A percentile compares a stretch with the other conserved stretches of the same genome.
These are phyloP conservation scores for Rhingia rostrata DNA, from an alignment of 2,888 invertebrate species.

Conservation along the genomic window DNA sequence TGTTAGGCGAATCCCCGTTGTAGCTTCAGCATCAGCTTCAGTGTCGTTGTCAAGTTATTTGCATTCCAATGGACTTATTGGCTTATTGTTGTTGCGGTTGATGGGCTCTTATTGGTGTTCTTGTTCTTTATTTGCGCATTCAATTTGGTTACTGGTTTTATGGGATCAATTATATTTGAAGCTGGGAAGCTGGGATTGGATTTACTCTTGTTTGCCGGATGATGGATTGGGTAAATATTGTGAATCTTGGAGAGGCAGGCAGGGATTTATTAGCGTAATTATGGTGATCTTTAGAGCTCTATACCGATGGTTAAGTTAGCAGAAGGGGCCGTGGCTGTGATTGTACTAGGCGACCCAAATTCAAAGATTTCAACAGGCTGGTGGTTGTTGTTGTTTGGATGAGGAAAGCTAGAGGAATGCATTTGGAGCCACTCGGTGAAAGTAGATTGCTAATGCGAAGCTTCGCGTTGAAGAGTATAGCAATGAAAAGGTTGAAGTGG, in stretches of 20 bases:
- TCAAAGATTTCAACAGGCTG: conserved; percentile 40
- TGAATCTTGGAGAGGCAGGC: conserved; percentile 52
- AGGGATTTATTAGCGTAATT: conserved; percentile 54
- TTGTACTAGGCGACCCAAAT: conserved; percentile 60
- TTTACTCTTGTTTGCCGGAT: conserved; percentile 32
- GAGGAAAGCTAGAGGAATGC: conserved; percentile 53
- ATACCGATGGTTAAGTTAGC: not conserved
- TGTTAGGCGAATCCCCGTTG: conserved; percentile 22
- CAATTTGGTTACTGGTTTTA: conserved; percentile 67
- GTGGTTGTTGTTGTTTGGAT: conserved; percentile 15
- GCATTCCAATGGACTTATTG: conserved; percentile 21
- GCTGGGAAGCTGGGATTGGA: conserved; percentile 45
- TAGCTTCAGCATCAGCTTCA: not conserved
- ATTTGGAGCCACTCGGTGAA: conserved; percentile 40
- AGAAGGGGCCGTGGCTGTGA: conserved; percentile 23
- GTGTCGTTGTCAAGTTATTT: not conserved
- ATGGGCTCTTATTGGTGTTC: conserved; percentile 42
- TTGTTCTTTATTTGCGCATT: conserved; percentile 66
- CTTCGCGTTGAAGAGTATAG: no score
- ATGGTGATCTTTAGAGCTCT: conserved; percentile 34
- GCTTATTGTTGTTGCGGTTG: conserved; percentile 31
- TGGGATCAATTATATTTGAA: conserved; percentile 70
- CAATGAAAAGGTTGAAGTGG: no score
- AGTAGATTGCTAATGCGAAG: not conserved
- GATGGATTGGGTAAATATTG: conserved; percentile 64